These are phyloP conservation scores for Euphonia xanthogaster DNA, from an alignment of 2,797 vertebrate species.

Conservation along the genomic window DNA sequence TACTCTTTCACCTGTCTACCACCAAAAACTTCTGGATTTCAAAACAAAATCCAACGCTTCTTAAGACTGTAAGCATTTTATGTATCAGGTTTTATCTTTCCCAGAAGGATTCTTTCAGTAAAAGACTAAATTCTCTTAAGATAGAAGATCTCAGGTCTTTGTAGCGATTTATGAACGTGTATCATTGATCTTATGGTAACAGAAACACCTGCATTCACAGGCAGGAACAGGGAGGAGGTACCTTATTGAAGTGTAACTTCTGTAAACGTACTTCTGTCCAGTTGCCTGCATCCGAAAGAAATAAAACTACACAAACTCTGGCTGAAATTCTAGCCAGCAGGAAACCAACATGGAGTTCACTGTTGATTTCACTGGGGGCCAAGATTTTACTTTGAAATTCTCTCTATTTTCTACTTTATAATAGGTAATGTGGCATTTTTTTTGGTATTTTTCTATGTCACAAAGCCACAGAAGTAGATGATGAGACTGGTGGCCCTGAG, in stretches of 20 bases:
- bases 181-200: not conserved
- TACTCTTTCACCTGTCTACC: not conserved
- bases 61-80: not conserved
- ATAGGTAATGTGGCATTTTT: not conserved
- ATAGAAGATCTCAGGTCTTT: not conserved
- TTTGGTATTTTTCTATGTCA: not conserved
- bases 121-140: not conserved
- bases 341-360: not conserved
- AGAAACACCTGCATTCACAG: not conserved
- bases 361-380: not conserved
- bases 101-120: not conserved
- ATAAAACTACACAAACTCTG: not conserved
- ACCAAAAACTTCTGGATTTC: rapidly evolving
- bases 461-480: not conserved
- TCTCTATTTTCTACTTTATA: not conserved
- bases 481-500: not conserved
- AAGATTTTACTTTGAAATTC: not conserved
- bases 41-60: not conserved
- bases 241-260: not conserved
- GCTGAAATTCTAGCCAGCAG: not conserved
- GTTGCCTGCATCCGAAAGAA: not conserved
- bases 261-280: not conserved
- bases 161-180: not conserved
- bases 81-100: not conserved
- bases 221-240: not conserved